Evolutionary conservation across 2,888 invertebrate species (phyloP), one percentile per base, ranked within the genome.

Genomic region (Timema cristinae): DNA sequence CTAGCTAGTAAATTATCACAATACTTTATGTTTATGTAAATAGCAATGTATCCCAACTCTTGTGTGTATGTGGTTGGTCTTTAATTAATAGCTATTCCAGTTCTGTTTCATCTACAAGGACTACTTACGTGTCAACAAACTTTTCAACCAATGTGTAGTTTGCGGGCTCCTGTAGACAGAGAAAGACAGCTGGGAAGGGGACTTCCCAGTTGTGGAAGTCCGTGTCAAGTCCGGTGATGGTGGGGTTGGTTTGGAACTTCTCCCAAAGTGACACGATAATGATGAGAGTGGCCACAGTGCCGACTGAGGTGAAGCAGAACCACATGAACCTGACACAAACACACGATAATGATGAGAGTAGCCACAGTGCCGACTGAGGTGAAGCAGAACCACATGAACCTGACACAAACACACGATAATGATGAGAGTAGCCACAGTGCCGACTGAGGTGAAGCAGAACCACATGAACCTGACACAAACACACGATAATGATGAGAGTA

Each of bases 151-250:
- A 76, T 51, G 85, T 85, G 7, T 84, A 83, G 77, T 88, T 86
- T 16, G 85, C 85, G 0, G 88, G 85, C 72, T 83, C 82, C 67
- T 85, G 83, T 11, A 85, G 86, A 77, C 92, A 92, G 69, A 92
- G 82, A 0, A 90, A 89, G 0, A 91, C 86, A 0, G 91, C 89
- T 5, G 91, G 92, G 81, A 91, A 92, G 6, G 90, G 87, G 0
- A 92, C 90, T 78, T 91, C 89, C 89, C 91, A 92, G 79, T 89
- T 91, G 79, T 92, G 91, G 79, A 91, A 92, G 81, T 92, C 91
- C 0, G 91, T 92, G 79, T 92, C 92, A 77, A 93, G 84, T 63
- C 81, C 81, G 50, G 92, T 93, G 70, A 93, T 91, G 0, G 92
- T 93, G 6, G 6, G 93, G 83, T 91, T 91, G 0, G 91, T 92